Base-by-base conservation (phyloP, 2,797 vertebrate species). In the Meda fulgida region DNA sequence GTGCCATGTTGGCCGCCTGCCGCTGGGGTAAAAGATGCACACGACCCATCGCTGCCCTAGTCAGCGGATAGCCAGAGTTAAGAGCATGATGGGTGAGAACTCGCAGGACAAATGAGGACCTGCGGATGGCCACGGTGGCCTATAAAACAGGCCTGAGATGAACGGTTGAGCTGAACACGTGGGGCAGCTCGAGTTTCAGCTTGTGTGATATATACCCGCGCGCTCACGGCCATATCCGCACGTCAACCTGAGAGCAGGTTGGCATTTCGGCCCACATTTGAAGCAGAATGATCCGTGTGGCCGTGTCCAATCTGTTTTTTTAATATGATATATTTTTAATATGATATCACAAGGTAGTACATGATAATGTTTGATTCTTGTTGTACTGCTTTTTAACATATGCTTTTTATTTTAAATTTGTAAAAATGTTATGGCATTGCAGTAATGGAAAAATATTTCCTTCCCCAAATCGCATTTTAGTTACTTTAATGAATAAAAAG, bases 131-230 rank as follows among this genome's bases (percentile, higher is more conserved):
- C 67, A 7, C 8, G 5, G 65, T 69, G 78, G 46, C 65, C 31
- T 69, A 8, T n/a, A n/a, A n/a, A n/a, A n/a, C n/a, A 40, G 38
- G 8, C n/a, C n/a, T 43, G 43, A 46, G 19, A 43, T 73, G 13
- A 76, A 58, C 53, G 43, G 76, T 38, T 46, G 80, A 63, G 69
- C 16, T 53, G 58, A 76, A 40, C 43, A 67, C 81, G 72, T 67
- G 29, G 21, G 69, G 38, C 70, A 48, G 40, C 21, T 73, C 9
- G 55, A 40, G 70, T 82, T 82, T 60, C 80, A 72, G 53, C 10
- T 58, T 60, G 43, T 11, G n/a, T 81, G 79, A 38, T 71, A 16
- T 6, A 16, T 7, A 71, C 18, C 36, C 7, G 36, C 19, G 6
- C 19, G 5, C 16, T 63, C 16, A 63, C 38, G 18, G n/a, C 26